Evolutionary conservation across 2,797 vertebrate genomes (phyloP), one percentile per base, ranked within the genome.

Genomic region (Ibycter americanus): DNA sequence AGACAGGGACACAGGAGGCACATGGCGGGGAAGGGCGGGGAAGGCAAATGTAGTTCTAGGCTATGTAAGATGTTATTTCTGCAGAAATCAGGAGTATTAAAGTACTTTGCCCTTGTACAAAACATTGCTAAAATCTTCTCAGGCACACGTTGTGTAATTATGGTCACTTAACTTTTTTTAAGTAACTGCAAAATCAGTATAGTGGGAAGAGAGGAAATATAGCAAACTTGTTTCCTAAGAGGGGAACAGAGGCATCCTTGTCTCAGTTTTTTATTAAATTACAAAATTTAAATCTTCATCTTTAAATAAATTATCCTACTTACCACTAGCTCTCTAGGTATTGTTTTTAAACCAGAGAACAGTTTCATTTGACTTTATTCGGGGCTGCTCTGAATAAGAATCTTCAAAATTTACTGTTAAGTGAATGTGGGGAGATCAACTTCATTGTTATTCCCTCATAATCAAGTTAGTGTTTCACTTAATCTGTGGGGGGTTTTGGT

Each of bases 401-500:
- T 38, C 29, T 74, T 66, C 1, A 21, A 80, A 65, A 17, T 55
- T 52, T 77, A n/a, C 10, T 1, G 8, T 8, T 13, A 29, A 9
- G 18, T 40, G 19, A 49, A 55, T 26, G 5, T 11, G 11, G 8
- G 10, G 8, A 77, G 61, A 73, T 25, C 5, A 52, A 58, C 17
- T 27, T 73, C 8, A 49, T 22, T 59, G 51, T 77, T 80, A 5
- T 15, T 83, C 5, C 13, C 3, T 26, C 31, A 59, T 31, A 54
- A 4, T 46, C 13, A 71, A 82, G 15, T 54, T 22, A 61, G 8
- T 32, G 17, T 49, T 81, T 61, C 7, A 4, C 15, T 36, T 58
- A 44, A 21, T 47, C 9, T 15, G 9, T 34, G 0, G 0, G 42
- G 0, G 0, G 42, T 6, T 6, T 12, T 47, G 11, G 17, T 58